These are phyloP conservation scores for Kryptolebias marmoratus DNA, from an alignment of 2,113 vertebrate genomes.

Conservation along the genomic window DNA sequence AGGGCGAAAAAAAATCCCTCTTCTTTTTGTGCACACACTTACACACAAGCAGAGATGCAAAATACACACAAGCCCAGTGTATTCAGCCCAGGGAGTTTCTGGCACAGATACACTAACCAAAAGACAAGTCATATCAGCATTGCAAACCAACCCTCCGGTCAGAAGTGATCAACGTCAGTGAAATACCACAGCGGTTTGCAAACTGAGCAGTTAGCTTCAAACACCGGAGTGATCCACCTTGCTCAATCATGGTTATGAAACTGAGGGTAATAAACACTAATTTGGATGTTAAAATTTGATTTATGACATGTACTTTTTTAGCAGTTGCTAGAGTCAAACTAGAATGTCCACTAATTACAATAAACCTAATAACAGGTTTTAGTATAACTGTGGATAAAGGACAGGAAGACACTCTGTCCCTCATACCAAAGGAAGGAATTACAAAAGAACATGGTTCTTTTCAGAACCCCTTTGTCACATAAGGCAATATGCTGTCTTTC, in stretches of 20 bases:
- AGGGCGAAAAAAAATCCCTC: neutral
- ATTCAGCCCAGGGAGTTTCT: constrained; percentile 80
- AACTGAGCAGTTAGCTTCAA: constrained; percentile 76
- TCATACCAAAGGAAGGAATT: constrained; percentile 45
- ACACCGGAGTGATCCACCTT: constrained; percentile 39
- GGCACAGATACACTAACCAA: constrained; percentile 82
- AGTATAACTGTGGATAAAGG: neutral
- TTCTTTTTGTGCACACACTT: constrained; percentile 32
- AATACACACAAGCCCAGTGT: constrained; percentile 78
- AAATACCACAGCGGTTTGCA: constrained; percentile 84
- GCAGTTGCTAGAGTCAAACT: constrained; percentile 17
- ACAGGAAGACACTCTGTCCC: constrained; percentile 35
- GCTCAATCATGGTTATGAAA: constrained; percentile 56
- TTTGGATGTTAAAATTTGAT: constrained; percentile 45
- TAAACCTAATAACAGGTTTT: neutral
- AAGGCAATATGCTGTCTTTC: constrained; percentile 61
- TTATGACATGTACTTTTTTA: constrained; percentile 45
- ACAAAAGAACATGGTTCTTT: constrained; percentile 70
- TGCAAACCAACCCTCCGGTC: constrained; percentile 81
- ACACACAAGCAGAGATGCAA: constrained; percentile 30
- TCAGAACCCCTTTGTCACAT: constrained; percentile 60
- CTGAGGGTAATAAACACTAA: constrained; percentile 34
- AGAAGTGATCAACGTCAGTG: constrained; percentile 84
- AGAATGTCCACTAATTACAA: constrained; percentile 17
- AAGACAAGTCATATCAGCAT: constrained; percentile 90